Percentiles rank a stretch among this genome's conserved stretches.
phyloP scores from a whole-genome alignment of 2,888 invertebrate genomes.

The Stenichneumon culpator region DNA sequence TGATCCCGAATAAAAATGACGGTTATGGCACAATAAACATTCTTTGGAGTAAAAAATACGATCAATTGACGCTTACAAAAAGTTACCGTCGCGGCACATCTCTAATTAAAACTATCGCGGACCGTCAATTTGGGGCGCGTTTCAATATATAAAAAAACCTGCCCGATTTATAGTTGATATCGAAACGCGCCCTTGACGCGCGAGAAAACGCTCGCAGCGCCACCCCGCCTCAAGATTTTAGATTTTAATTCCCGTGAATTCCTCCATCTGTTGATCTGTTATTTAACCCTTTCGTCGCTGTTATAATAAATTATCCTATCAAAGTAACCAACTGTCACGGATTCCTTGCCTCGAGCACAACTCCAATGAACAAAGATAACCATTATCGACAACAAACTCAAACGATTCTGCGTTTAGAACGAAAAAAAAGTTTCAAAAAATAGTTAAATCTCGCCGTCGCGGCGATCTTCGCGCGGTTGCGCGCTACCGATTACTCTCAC shows the following conservation, averaged over 20 bases:
- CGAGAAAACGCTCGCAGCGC: background rate
- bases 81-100: too few relatives aligned
- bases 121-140: too few relatives aligned
- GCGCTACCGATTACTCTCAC: background rate
- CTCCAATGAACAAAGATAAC: too few relatives aligned
- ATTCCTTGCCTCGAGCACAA: too few relatives aligned
- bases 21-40: too few relatives aligned
- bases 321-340: background rate
- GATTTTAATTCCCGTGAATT: background rate
- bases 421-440: background rate
- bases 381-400: too few relatives aligned
- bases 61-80: too few relatives aligned
- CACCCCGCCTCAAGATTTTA: background rate
- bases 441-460: background rate
- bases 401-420: background rate
- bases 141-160: too few relatives aligned
- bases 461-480: conserved; percentile 4
- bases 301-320: background rate
- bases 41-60: too few relatives aligned
- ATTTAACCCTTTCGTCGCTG: background rate
- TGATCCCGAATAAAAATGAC: too few relatives aligned
- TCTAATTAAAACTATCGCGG: too few relatives aligned
- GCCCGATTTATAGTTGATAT: too few relatives aligned
- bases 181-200: background rate
- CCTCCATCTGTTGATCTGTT: background rate